These are phyloP conservation scores for Diabrotica virgifera DNA, from an alignment of 1,140 invertebrate species.

Conservation along the genomic window DNA sequence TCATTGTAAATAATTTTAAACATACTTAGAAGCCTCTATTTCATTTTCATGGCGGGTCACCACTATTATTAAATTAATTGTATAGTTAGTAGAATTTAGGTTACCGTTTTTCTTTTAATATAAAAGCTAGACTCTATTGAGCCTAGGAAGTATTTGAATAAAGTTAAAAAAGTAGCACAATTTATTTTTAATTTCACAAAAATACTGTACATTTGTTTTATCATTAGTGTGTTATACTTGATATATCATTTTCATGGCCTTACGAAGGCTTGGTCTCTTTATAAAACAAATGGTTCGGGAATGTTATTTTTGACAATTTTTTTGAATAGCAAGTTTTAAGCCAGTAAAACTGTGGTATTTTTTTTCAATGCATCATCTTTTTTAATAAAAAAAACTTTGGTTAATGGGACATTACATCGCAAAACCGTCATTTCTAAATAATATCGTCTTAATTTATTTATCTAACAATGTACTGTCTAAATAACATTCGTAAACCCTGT, in stretches of 20 bases:
- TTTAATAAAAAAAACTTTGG: neutral
- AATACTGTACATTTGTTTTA: conserved; percentile 15
- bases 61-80: conserved; percentile 39
- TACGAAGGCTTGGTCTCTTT: neutral
- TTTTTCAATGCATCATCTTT: neutral
- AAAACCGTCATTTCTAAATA: neutral
- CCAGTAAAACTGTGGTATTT: neutral
- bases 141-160: conserved; percentile 33
- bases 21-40: conserved; percentile 15
- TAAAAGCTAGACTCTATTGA: conserved; percentile 32
- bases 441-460: neutral
- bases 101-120: conserved; percentile 35
- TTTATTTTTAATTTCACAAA: conserved; percentile 39
- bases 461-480: neutral
- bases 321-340: neutral
- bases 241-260: neutral
- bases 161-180: conserved; percentile 41
- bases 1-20: conserved; percentile 33
- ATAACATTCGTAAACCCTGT: conserved; percentile 3
- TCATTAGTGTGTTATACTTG: neutral
- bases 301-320: conserved; percentile 14
- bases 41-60: conserved; percentile 36
- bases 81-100: conserved; percentile 40
- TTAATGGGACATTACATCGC: neutral
- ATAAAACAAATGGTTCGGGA: conserved; percentile 10